phyloP scores from a whole-genome alignment of 2,113 vertebrate species.

The Turdus rufiventris region DNA sequence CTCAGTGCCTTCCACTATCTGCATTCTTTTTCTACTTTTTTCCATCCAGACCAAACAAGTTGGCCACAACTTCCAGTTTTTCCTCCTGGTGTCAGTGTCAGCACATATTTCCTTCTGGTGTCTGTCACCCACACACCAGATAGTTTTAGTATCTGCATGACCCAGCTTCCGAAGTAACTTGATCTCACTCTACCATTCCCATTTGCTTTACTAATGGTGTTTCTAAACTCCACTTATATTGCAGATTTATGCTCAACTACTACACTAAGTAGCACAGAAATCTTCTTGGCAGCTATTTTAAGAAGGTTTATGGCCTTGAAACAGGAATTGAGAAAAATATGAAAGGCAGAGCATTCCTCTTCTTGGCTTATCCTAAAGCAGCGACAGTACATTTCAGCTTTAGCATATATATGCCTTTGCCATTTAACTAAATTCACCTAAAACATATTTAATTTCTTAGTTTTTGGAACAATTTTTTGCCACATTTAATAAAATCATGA shows the following conservation, averaged over 20 bases:
- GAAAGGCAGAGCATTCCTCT: background rate
- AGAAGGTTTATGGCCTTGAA: background rate
- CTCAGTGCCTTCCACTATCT: background rate
- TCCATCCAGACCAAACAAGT: background rate
- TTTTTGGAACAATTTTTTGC: background rate
- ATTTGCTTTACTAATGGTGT: background rate
- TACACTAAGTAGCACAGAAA: background rate
- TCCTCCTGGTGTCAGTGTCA: background rate
- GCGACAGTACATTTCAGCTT: background rate
- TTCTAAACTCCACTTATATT: background rate
- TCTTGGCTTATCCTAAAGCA: background rate
- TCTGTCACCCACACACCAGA: background rate
- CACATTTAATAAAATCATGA: background rate
- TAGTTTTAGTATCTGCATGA: background rate
- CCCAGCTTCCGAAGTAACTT: background rate
- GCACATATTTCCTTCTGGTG: background rate
- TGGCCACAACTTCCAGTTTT: background rate
- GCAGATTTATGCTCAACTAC: background rate
- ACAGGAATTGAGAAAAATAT: background rate
- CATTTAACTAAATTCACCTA: background rate
- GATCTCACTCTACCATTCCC: background rate
- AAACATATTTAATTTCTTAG: background rate
- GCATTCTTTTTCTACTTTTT: background rate
- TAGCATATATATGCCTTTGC: background rate
- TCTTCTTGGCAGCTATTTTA: background rate